A percentile compares a stretch with the other conserved stretches of the same genome.
phyloP scores from a whole-genome alignment of 2,797 vertebrate genomes.

The Alca torda region DNA sequence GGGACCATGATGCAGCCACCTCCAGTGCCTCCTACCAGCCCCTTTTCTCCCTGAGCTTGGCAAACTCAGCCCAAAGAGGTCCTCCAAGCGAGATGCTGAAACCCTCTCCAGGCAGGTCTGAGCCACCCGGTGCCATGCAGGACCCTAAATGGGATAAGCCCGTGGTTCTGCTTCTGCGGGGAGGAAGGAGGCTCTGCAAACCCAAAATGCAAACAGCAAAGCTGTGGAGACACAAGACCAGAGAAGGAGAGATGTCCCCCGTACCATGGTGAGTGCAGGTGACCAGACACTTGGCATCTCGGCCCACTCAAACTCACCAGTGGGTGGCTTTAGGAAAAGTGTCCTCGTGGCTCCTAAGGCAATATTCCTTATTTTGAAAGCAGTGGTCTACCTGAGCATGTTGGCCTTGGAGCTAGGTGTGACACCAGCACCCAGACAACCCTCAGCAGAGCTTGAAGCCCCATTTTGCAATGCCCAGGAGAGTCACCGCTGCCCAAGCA shows the following conservation, averaged over 20 bases:
- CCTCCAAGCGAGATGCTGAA: neutral
- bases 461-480: neutral
- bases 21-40: neutral
- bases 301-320: neutral
- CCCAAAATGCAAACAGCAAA: neutral
- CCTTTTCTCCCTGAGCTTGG: neutral
- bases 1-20: rapidly evolving
- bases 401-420: neutral
- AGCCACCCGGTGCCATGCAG: neutral
- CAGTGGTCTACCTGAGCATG: neutral
- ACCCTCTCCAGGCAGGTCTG: neutral
- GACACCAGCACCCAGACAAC: neutral
- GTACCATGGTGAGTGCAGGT: rapidly evolving
- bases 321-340: rapidly evolving
- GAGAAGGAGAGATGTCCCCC: neutral
- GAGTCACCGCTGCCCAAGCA: neutral
- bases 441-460: neutral
- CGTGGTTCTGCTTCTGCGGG: neutral
- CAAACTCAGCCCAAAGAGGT: neutral
- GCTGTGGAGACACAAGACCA: neutral
- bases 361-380: neutral
- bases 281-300: neutral
- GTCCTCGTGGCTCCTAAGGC: neutral
- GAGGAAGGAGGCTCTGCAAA: neutral
- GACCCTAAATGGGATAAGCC: neutral